Evolutionary conservation across 2,888 invertebrate species (phyloP), one percentile per base, ranked within the genome.

Genomic region (Erebia ligea): DNA sequence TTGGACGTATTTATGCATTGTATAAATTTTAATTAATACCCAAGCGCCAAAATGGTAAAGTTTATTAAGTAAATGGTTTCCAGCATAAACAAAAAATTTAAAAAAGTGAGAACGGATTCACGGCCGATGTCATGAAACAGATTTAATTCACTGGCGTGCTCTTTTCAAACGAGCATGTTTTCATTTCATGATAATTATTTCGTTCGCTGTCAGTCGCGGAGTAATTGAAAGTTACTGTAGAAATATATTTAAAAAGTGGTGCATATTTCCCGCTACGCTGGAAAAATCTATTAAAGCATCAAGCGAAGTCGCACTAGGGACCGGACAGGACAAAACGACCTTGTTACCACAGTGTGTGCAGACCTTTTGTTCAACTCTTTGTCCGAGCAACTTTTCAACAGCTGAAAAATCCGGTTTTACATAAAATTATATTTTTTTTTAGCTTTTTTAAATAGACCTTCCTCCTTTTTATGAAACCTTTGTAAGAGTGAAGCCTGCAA

Each of bases 141-240:
- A 69, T 67, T 70, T 63, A 64, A 64, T 67, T 50, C 25, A 63
- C 69, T 63, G 62, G 48, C 56, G 56, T 65, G 62, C 69, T 69
- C 67, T 69, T 72, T 72, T 69, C 19, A 67, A 59, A 72, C 63
- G 67, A 67, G 54, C 59, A 69, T 69, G 69, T 63, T 72, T 67
- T 70, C 63, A 67, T 69, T 42, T 66, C 56, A 57, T 66, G 57
- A 66, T 66, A 45, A 65, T 64, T 42, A 61, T 62, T 48, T 54
- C 48, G 48, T 45, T 56, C 66, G 56, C 21, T 57, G 45, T 56
- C 40, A 45, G 42, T 19, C 17, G 66, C 56, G 57, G 45, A 66
- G 66, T 66, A 66, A 66, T 66, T 57, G 66, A 40, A 66, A 52
- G 50, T 64, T n/a, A 66, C 66, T 45, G 42, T 21, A 21, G 21